Evolutionary conservation across 64 coral and sea anemone genomes (phyloP).

Genomic region (Montipora capricornis): DNA sequence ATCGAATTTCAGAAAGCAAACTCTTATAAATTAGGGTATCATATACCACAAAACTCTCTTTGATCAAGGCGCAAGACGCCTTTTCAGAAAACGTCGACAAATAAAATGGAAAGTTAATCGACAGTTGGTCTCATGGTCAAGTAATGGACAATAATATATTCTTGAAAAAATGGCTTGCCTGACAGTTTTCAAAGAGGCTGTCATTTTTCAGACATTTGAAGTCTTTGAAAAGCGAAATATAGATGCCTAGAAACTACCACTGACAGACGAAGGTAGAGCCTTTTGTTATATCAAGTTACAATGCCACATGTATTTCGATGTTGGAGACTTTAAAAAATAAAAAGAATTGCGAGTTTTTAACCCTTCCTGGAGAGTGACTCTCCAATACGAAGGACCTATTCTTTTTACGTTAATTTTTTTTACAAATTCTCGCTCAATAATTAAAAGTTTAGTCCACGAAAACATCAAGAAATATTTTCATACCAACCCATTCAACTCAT

Average conservation of each 20-base stretch:
- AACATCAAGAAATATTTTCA: no score
- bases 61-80: no score
- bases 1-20: background rate
- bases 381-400: no score
- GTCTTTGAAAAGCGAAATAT: slow-evolving; percentile 49
- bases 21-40: no score
- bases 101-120: no score
- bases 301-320: background rate
- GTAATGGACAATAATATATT: background rate
- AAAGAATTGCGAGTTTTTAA: background rate
- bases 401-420: no score
- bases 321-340: background rate
- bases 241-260: background rate
- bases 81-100: no score
- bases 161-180: background rate
- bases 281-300: slow-evolving; percentile 29
- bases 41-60: no score
- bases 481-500: no score
- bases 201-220: slow-evolving; percentile 3
- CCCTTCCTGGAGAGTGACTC: background rate
- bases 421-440: no score
- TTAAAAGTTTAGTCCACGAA: no score
- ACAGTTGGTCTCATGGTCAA: no score
- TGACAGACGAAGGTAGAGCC: background rate
- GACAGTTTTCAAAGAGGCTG: slow-evolving; percentile 9